Conservation (phyloP, 2,888 invertebrate genomes). For the Clistopyga incitator region DNA sequence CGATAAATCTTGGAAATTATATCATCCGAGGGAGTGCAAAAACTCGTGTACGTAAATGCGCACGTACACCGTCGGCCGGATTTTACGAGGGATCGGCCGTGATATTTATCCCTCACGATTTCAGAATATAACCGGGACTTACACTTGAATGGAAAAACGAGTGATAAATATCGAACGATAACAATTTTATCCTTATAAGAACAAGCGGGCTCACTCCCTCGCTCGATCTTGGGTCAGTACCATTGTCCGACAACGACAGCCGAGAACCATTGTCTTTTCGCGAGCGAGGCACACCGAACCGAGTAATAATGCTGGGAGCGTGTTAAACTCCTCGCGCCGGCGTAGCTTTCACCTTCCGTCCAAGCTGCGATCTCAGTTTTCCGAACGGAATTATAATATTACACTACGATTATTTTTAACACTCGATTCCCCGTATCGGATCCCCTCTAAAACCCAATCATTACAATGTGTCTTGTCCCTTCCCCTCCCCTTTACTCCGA, state of each 20-base stretch:
- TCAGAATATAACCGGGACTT: slow-evolving; percentile 42
- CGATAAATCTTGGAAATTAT: slow-evolving; percentile 66
- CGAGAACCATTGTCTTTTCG: slow-evolving; percentile 70
- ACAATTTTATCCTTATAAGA: slow-evolving; percentile 71
- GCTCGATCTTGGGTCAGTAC: slow-evolving; percentile 63
- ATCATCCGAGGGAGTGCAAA: slow-evolving; percentile 56
- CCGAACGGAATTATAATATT: slow-evolving; percentile 58
- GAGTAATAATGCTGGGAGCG: slow-evolving; percentile 66
- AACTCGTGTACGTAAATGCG: slow-evolving; percentile 57
- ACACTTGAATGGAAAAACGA: slow-evolving; percentile 58
- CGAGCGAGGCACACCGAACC: slow-evolving; percentile 51
- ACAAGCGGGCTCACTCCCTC: slow-evolving; percentile 58
- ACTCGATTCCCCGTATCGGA: slow-evolving; percentile 12
- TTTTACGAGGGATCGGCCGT: slow-evolving; percentile 61
- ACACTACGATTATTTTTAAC: slow-evolving; percentile 46
- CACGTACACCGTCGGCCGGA: slow-evolving; percentile 30
- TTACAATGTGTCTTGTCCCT: not conserved
- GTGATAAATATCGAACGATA: slow-evolving; percentile 72
- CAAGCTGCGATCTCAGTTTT: slow-evolving; percentile 47
- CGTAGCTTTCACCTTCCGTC: slow-evolving; percentile 66
- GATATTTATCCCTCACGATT: slow-evolving; percentile 68
- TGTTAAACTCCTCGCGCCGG: slow-evolving; percentile 62
- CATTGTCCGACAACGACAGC: slow-evolving; percentile 71
- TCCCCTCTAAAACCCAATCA: not conserved
- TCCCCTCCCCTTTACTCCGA: not conserved